Conservation (phyloP, 2,797 vertebrate genomes). For the Galaxias olidus region DNA sequence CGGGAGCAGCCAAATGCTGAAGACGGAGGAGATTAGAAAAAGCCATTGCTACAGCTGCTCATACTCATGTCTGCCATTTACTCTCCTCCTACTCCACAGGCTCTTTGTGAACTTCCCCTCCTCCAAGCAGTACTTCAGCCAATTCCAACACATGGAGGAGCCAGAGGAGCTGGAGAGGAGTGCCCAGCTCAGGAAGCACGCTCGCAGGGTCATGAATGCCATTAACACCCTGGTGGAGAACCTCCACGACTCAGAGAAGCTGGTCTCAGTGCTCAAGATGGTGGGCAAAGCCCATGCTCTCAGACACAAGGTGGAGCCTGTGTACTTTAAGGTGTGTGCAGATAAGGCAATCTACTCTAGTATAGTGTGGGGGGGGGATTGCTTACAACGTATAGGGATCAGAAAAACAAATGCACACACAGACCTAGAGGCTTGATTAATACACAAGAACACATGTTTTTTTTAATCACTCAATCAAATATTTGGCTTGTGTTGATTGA, state of each 20-base stretch:
- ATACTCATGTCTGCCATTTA: slow-evolving; percentile 24
- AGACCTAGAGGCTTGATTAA: neutral
- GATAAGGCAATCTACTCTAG: neutral
- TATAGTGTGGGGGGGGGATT: neutral
- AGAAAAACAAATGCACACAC: slow-evolving; percentile 7
- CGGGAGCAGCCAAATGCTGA: slow-evolving; percentile 10
- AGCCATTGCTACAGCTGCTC: slow-evolving; percentile 30
- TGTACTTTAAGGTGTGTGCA: slow-evolving; percentile 89
- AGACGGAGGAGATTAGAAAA: slow-evolving; percentile 31
- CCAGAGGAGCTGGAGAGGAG: slow-evolving; percentile 86
- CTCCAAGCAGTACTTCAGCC: slow-evolving; percentile 93
- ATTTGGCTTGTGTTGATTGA: too few relatives aligned
- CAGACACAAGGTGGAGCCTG: slow-evolving; percentile 91
- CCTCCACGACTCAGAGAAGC: slow-evolving; percentile 84
- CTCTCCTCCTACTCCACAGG: slow-evolving; percentile 67
- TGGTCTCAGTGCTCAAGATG: slow-evolving; percentile 80
- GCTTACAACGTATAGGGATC: neutral
- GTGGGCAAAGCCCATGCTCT: slow-evolving; percentile 89
- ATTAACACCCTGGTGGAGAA: slow-evolving; percentile 91
- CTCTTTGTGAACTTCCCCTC: slow-evolving; percentile 91
- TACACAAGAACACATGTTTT: too few relatives aligned
- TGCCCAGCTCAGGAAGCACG: slow-evolving; percentile 86
- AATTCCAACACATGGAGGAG: slow-evolving; percentile 90
- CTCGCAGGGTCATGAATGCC: slow-evolving; percentile 84
- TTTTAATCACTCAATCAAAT: too few relatives aligned